Evolutionary conservation across 2,113 vertebrate species (phyloP).

Genomic region (Neopipo cinnamomea): DNA sequence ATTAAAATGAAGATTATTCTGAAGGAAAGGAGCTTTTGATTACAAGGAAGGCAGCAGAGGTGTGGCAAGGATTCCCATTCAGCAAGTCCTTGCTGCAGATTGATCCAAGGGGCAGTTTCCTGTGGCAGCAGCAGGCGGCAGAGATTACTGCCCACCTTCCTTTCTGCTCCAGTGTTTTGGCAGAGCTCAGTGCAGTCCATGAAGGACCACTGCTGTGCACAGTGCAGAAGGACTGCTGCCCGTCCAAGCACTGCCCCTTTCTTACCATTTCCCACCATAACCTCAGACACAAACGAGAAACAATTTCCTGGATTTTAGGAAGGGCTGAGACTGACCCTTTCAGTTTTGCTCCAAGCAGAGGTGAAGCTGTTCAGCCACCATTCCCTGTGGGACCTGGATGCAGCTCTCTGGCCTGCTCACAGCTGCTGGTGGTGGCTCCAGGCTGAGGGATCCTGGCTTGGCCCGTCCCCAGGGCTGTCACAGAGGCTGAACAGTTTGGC

Average conservation of each 20-base stretch:
- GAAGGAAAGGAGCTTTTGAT: not conserved
- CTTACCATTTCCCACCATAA: not conserved
- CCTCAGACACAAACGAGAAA: not conserved
- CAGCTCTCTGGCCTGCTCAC: not conserved
- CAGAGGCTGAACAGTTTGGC: not conserved
- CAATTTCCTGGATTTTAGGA: not conserved
- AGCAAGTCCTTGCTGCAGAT: not conserved
- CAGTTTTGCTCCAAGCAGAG: not conserved
- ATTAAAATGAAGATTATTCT: not conserved
- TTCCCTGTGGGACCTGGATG: not conserved
- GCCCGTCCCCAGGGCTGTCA: not conserved
- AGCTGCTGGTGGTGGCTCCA: fast-evolving
- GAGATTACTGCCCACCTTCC: not conserved
- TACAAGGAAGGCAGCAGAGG: not conserved
- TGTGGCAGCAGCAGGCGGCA: not conserved
- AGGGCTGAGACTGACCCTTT: not conserved
- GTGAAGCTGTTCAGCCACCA: not conserved
- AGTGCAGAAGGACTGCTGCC: not conserved
- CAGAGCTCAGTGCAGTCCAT: not conserved
- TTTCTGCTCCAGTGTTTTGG: not conserved
- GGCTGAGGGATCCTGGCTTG: not conserved
- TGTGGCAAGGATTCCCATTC: not conserved
- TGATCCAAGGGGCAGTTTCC: not conserved
- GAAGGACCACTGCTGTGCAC: not conserved
- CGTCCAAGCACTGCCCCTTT: not conserved